Evolutionary conservation across 2,888 invertebrate species (phyloP).

Genomic region (Acheta domesticus): DNA sequence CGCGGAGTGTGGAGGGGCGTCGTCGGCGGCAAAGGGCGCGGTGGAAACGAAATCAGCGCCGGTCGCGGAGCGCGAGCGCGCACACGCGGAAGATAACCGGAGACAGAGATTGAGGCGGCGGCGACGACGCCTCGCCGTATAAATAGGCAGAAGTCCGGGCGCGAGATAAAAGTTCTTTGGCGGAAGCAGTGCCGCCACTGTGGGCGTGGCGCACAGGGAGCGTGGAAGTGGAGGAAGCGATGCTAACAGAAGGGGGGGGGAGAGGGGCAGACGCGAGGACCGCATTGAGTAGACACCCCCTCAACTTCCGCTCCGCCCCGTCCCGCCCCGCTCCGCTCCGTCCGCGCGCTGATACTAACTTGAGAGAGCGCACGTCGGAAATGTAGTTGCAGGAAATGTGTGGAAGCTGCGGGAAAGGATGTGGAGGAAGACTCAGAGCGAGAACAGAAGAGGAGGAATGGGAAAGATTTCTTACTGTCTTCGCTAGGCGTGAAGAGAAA

Average conservation of each 20-base stretch:
- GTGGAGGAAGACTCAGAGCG: not conserved
- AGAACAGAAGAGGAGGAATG: no score
- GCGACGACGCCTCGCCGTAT: not conserved
- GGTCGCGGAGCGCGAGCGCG: no score
- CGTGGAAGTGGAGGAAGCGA: not conserved
- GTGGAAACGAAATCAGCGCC: no score
- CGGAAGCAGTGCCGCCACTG: not conserved
- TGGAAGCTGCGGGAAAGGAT: not conserved
- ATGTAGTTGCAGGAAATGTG: not conserved
- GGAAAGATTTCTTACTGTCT: no score
- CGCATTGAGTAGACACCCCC: not conserved
- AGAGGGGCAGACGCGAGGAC: not conserved
- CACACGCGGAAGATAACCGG: not conserved
- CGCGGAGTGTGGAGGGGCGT: no score
- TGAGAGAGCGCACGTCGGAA: not conserved
- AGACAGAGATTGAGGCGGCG: not conserved
- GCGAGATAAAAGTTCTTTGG: slow-evolving; percentile 3
- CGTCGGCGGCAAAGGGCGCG: no score
- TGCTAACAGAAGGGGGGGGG: not conserved
- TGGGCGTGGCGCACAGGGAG: not conserved
- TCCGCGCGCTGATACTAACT: not conserved
- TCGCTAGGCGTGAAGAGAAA: no score
- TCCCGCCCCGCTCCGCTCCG: no score
- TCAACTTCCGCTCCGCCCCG: not conserved
- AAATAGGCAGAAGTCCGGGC: slow-evolving; percentile 1